Base-by-base conservation (phyloP, 1,140 invertebrate genomes). In the Vanessa atalanta region DNA sequence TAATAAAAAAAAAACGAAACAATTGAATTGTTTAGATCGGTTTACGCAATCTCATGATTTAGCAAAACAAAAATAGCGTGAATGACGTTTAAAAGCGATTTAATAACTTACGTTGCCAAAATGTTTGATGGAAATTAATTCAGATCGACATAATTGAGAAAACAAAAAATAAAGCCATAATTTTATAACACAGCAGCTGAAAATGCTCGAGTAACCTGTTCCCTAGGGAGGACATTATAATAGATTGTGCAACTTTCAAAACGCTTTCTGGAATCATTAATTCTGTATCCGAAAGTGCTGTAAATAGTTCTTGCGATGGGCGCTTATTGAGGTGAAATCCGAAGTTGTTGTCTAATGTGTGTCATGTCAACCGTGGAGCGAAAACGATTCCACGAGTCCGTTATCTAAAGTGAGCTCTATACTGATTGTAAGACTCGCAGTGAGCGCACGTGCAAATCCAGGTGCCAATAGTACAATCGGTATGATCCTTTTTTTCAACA, bases 281-380 rank as follows among this genome's bases (percentile, higher is more conserved):
- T 57, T 57, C 23, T 57, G 9, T 12, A 7, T 57, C 13, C 50
- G 31, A 67, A 67, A 67, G 50, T 53, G 55, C 20, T 20, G 20
- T 20, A 20, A 16, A 55, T 48, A 14, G 48, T 43, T 15, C 14
- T 67, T 37, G 50, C 53, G 65, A 51, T 20, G 26, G 31, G 20
- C 53, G 50, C 48, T 53, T 67, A 37, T n/a, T 55, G 50, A 67
- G 53, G 48, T 23, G 50, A 67, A 26, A 50, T 67, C 50, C 23
- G 6, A 20, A 67, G 26, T 43, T 67, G 26, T 67, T 37, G 50
- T 67, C 65, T 67, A 67, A 55, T 67, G 50, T 67, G 50, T 67
- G 65, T 67, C 65, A 67, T 55, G 50, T 37, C 50, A 43, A 55
- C 65, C 53, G 47, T 55, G 23, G 65, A 53, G 65, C 50, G 65